Evolutionary conservation across 1,140 invertebrate genomes (phyloP), one percentile per base, ranked within the genome.

Genomic region (Diorhabda carinulata): DNA sequence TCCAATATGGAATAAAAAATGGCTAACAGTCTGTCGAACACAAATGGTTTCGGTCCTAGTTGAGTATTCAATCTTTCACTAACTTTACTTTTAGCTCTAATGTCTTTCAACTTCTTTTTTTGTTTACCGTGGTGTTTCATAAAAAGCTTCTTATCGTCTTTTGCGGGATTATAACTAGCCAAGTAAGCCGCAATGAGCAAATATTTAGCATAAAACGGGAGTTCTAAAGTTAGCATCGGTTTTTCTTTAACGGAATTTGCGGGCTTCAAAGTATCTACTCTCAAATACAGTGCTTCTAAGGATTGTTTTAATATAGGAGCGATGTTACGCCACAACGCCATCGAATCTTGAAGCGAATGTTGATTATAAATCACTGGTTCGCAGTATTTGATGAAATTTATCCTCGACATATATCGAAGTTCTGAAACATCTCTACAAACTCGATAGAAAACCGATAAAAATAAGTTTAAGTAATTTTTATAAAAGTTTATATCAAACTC

Each of bases 1-100:
- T 94, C 91, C 9, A 94, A 82, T 74, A 98, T 95, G 2, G 92
- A 89, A 83, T 95, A 96, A 82, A 97, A 97, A 74, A 98, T 97
- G 3, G 93, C 92, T 62, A 97, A 80, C 75, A 97, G 82, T 66
- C 95, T 84, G 78, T 95, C 91, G 10, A 97, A 83, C 2, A 88
- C 88, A 78, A 97, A 97, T 1, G 86, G 82, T 80, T 92, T 92
- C 0, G 94, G 94, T 0, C 92, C 92, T 7, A 90, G 80, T 8
- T 86, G 84, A n/a, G 82, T 84, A 62, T 83, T 86, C 61, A 87
- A 74, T 79, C 86, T 82, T 56, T 84, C 84, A 0, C 79, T 70
- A n/a, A 82, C 81, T 82, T 76, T 82, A 74, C 77, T 87, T 84
- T 79, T 87, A 81, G 68, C 75, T 64, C 77, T 85, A 43, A 85